Percentiles rank a stretch among this genome's conserved stretches.
These are phyloP conservation scores for Drosophila melanica DNA, from an alignment of 1,140 invertebrate genomes.

Conservation along the genomic window DNA sequence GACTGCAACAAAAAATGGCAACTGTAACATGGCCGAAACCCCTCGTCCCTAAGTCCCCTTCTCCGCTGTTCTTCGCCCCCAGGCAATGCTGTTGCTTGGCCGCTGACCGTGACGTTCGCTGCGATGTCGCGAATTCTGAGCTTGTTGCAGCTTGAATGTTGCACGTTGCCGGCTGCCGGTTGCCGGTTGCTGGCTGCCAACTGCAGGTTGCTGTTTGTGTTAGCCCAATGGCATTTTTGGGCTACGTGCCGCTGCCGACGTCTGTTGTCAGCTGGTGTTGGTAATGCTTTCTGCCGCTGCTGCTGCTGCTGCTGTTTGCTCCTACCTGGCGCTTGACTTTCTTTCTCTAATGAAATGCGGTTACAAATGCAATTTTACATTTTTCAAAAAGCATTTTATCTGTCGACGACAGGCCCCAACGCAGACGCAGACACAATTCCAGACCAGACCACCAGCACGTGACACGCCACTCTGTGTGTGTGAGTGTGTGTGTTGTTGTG, in stretches of 20 bases:
- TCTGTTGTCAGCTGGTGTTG: constrained; percentile 53
- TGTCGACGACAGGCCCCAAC: constrained; percentile 70
- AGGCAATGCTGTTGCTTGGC: constrained; percentile 40
- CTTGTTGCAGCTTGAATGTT: constrained; percentile 37
- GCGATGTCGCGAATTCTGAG: constrained; percentile 62
- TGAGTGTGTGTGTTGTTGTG: constrained; percentile 5
- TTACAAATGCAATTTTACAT: constrained; percentile 81
- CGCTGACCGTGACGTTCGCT: constrained; percentile 71
- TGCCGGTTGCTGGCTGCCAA: background rate
- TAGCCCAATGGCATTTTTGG: constrained; percentile 38
- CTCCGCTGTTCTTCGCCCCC: constrained; percentile 19
- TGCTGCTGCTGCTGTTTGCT: constrained; percentile 55
- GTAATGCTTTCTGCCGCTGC: constrained; percentile 12
- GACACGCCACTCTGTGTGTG: constrained; percentile 20
- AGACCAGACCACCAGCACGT: constrained; percentile 32
- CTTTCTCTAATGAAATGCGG: constrained; percentile 81
- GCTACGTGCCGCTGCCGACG: constrained; percentile 25
- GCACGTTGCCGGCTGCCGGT: constrained; percentile 13
- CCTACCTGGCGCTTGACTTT: constrained; percentile 77
- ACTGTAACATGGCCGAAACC: constrained; percentile 44
- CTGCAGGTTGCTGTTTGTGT: constrained; percentile 41
- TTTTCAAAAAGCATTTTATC: constrained; percentile 79
- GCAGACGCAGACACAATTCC: constrained; percentile 20
- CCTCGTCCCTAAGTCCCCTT: constrained; percentile 15
- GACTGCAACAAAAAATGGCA: constrained; percentile 65